A percentile compares a stretch with the other conserved stretches of the same genome.
phyloP scores from a whole-genome alignment of 2,113 vertebrate species.

The Nothocercus julius region DNA sequence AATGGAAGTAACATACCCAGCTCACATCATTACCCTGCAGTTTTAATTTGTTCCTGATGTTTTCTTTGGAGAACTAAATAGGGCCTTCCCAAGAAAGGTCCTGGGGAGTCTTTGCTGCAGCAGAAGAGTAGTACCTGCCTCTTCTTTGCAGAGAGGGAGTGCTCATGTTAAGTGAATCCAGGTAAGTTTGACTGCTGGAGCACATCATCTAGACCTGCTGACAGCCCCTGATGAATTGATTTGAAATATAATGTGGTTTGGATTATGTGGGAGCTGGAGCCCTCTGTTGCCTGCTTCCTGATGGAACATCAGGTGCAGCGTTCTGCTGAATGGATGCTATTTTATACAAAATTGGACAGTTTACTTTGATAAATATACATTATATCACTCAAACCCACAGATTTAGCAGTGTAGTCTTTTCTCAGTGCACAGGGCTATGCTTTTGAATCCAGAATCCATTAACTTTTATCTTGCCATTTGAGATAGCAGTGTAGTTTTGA shows the following conservation, averaged over 20 bases:
- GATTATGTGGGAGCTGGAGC: neutral
- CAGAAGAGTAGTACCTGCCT: constrained; percentile 12
- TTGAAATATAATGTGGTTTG: neutral
- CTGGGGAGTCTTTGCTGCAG: neutral
- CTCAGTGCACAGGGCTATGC: neutral
- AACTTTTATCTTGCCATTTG: constrained; percentile 22
- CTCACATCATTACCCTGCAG: constrained; percentile 27
- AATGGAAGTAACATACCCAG: neutral
- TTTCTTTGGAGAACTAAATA: constrained; percentile 52
- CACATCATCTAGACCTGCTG: neutral
- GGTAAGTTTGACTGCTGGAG: neutral
- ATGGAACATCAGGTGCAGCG: neutral
- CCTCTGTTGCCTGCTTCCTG: neutral
- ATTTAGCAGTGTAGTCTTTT: neutral
- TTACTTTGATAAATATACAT: neutral
- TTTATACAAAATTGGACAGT: neutral
- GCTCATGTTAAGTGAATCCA: neutral
- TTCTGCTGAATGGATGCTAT: neutral
- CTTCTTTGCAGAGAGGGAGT: neutral
- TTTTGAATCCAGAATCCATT: constrained; percentile 30
- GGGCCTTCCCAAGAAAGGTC: neutral
- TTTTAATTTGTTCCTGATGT: constrained; percentile 35
- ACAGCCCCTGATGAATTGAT: neutral
- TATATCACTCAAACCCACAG: neutral
- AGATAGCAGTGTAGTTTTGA: neutral